Evolutionary conservation across 2,113 vertebrate species (phyloP).

Genomic region (Callionymus lyra): DNA sequence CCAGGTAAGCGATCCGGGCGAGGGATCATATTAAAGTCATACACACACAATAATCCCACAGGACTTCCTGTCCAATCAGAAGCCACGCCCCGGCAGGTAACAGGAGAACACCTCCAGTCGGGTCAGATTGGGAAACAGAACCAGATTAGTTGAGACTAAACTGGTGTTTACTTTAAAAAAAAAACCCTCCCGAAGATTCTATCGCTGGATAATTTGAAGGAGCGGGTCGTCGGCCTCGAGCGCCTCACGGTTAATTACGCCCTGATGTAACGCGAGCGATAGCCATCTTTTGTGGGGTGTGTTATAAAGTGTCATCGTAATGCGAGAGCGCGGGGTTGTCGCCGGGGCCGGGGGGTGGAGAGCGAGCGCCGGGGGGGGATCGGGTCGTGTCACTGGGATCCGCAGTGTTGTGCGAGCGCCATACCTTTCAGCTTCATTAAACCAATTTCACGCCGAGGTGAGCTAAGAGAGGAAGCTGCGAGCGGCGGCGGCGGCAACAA

Average conservation of each 20-base stretch:
- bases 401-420: conserved; percentile 95
- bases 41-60: conserved; percentile 55
- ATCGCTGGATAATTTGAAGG: background rate
- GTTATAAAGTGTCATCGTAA: conserved; percentile 94
- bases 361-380: conserved; percentile 66
- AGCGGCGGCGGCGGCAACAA: conserved; percentile 89
- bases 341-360: conserved; percentile 29
- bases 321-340: conserved; percentile 72
- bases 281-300: conserved; percentile 91
- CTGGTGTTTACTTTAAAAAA: background rate
- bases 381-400: conserved; percentile 92
- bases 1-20: conserved; percentile 65
- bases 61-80: conserved; percentile 66
- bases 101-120: conserved; percentile 64
- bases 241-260: conserved; percentile 74
- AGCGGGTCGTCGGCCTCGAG: no score
- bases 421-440: conserved; percentile 99
- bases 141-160: background rate
- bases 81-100: conserved; percentile 68
- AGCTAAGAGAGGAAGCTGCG: conserved; percentile 97
- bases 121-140: conserved; percentile 56
- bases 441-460: conserved; percentile 99
- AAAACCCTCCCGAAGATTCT: background rate
- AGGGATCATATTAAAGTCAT: conserved; percentile 67
- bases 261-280: conserved; percentile 92